phyloP scores from a whole-genome alignment of 92 coral and sea anemone genomes.

The Blastomussa wellsi region DNA sequence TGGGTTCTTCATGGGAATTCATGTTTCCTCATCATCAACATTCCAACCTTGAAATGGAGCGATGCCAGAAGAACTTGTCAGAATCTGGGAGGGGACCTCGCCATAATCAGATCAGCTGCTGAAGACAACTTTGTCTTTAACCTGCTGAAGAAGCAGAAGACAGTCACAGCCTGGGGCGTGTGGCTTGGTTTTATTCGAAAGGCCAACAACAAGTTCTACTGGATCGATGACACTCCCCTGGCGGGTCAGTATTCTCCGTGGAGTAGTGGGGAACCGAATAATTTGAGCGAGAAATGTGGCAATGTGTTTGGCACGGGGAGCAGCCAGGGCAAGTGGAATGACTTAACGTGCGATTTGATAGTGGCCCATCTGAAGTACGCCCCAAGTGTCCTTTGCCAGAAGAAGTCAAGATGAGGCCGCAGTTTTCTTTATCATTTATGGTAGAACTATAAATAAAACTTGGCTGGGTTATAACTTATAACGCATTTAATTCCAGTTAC shows the following conservation, averaged over 20 bases:
- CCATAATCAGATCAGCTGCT: constrained; percentile 13
- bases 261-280: constrained; percentile 2
- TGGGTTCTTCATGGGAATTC: constrained; percentile 11
- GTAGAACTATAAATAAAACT: neutral
- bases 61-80: constrained; percentile 22
- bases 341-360: neutral
- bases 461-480: neutral
- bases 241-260: neutral
- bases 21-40: constrained; percentile 10
- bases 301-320: neutral
- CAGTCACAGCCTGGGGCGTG: constrained; percentile 1
- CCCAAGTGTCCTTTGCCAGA: constrained; percentile 31
- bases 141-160: constrained; percentile 14
- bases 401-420: neutral
- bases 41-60: constrained; percentile 16
- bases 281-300: neutral
- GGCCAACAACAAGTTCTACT: constrained; percentile 25
- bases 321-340: constrained; percentile 18
- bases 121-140: constrained; percentile 4
- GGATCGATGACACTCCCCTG: constrained; percentile 24
- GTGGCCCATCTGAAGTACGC: neutral
- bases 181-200: constrained; percentile 15
- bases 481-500: neutral
- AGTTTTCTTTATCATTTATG: neutral
- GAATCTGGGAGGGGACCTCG: constrained; percentile 22